phyloP scores from a whole-genome alignment of 2,113 vertebrate genomes.

The Cariama cristata region DNA sequence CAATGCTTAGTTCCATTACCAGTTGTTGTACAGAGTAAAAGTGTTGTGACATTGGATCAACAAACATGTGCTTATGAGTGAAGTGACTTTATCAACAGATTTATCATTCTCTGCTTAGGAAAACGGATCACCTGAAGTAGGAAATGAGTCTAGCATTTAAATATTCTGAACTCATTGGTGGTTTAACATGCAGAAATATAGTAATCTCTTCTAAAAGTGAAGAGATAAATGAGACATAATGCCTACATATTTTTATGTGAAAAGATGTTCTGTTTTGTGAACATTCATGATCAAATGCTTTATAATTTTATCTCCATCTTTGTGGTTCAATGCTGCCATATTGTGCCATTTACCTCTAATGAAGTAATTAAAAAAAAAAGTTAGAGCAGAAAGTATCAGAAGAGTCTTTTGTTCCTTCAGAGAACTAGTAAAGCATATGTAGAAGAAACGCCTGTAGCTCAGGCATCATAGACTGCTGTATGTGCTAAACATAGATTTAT shows the following conservation, averaged over 20 bases:
- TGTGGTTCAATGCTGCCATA: background rate
- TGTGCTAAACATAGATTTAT: background rate
- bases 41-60: background rate
- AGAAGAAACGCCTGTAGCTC: background rate
- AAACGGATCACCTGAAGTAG: background rate
- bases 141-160: background rate
- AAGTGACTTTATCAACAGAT: background rate
- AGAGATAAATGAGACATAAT: background rate
- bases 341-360: background rate
- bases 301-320: background rate
- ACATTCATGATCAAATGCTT: background rate
- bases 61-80: background rate
- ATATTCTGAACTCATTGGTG: background rate
- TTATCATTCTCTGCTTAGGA: background rate
- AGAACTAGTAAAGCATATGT: background rate
- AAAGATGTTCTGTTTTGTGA: background rate
- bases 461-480: background rate
- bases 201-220: background rate
- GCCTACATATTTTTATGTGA: background rate
- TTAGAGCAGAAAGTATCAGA: background rate
- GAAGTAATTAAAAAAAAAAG: background rate
- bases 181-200: background rate
- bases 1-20: background rate
- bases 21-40: background rate
- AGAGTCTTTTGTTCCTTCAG: background rate